A percentile compares a stretch with the other conserved stretches of the same genome.
Conservation (phyloP, 2,888 invertebrate species). For the Drosophila formosana region DNA sequence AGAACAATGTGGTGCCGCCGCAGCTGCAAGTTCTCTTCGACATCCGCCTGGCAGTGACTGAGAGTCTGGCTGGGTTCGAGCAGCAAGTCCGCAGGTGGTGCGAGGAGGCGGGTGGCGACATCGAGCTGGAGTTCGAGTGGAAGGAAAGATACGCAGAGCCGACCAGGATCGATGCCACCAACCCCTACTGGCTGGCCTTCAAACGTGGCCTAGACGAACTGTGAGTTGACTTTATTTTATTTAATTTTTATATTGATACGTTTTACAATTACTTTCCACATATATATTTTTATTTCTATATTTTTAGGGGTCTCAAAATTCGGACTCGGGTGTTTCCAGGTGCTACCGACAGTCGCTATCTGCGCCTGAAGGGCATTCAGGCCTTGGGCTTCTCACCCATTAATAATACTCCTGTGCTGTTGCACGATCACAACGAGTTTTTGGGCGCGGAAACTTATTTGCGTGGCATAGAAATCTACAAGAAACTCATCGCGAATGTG, state of each 20-base stretch:
- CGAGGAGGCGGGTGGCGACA: constrained; percentile 89
- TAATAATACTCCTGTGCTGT: constrained; percentile 91
- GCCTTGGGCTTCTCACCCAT: constrained; percentile 97
- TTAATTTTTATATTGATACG: too few relatives aligned
- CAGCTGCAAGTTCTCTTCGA: constrained; percentile 89
- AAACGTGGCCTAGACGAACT: constrained; percentile 87
- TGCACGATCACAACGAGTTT: constrained; percentile 96
- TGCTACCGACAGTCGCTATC: constrained; percentile 93
- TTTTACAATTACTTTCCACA: neutral
- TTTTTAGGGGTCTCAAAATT: constrained; percentile 87
- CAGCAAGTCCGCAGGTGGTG: constrained; percentile 87
- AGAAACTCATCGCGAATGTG: constrained; percentile 63
- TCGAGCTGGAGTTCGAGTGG: constrained; percentile 88
- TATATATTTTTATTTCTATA: too few relatives aligned
- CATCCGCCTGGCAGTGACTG: constrained; percentile 87
- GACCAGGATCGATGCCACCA: constrained; percentile 88
- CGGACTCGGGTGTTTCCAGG: constrained; percentile 92
- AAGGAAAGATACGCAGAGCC: constrained; percentile 87
- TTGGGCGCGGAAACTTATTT: constrained; percentile 92
- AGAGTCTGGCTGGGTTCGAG: constrained; percentile 87
- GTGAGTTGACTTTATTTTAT: constrained; percentile 82
- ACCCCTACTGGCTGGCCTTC: constrained; percentile 91
- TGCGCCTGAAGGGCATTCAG: constrained; percentile 92
- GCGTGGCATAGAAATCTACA: constrained; percentile 92
- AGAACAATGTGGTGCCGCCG: constrained; percentile 92